Evolutionary conservation across 1,140 invertebrate genomes (phyloP), one percentile per base, ranked within the genome.

Genomic region (Drosophila pallidifrons): DNA sequence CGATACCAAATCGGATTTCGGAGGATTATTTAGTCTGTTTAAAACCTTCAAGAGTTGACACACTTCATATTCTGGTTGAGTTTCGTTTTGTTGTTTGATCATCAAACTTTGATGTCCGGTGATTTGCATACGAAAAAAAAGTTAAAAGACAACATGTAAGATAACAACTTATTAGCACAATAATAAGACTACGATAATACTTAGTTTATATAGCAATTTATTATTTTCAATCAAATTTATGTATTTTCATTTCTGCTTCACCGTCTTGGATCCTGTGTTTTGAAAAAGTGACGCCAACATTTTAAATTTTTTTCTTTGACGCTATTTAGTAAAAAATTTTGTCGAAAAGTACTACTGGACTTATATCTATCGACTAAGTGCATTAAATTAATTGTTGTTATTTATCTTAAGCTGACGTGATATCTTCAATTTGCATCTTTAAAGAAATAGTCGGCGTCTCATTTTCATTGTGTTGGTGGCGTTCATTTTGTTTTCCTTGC

Each of bases 401-500:
- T 11, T 41, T 54, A 7, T 1, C 5, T 5, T 1, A 7, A 51
- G 32, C 38, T 38, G 16, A n/a, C n/a, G 15, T 28, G n/a, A 6
- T 16, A 66, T 52, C 25, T 61, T n/a, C 16, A 7, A 13, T 30
- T 64, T 10, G 45, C 71, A 49, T 7, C 30, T 32, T 13, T 13
- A 45, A 46, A 70, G 66, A 77, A 70, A 65, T 77, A 81, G 85
- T 89, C 81, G 60, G 58, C 67, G 72, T 71, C 75, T 52, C 61
- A 54, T 41, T 71, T 65, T 51, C 63, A 74, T 67, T 77, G 52
- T 49, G 64, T 67, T 75, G 82, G 82, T 75, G 82, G 82, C 82
- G 80, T 86, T 86, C 82, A 89, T 89, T 89, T 89, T 89, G 86
- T 89, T 89, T 81, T 89, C 83, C 86, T 81, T 89, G 81, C 85